Evolutionary conservation across 92 coral and sea anemone species (phyloP), one percentile per base, ranked within the genome.

Genomic region (Desmophyllum pertusum): DNA sequence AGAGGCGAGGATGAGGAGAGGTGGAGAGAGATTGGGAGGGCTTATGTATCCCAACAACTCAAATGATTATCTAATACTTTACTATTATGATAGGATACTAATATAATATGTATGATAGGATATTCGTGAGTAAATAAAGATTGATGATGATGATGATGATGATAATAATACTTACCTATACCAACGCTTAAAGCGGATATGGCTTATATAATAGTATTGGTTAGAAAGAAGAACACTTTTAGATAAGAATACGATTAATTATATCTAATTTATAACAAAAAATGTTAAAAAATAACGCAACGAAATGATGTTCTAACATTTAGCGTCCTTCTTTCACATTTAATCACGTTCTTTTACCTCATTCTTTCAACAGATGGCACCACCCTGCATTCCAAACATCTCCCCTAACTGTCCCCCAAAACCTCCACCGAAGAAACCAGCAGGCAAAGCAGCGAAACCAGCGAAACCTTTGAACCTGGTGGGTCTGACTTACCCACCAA

Each of bases 341-440:
- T 67, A 38, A 23, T 37, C 25, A 5, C 14, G 10, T 37, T 35
- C 23, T 18, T 23, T 67, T 19, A 0, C 53, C 63, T 69, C 10
- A 0, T 68, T 41, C 35, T 80, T 80, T 27, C 25, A 2, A 80
- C 84, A 80, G 84, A 80, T 80, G 84, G 65, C 76, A 6, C 76
- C 76, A 6, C 84, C 84, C 51, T 80, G 84, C 72, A 62, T 25
- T 69, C 69, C 77, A 80, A 36, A 67, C 27, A 48, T 51, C 29
- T 48, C 81, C 66, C 66, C 81, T 36, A 46, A 38, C 74, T 91
- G 94, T 45, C 53, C 77, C 45, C 94, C 85, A 63, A 63, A 73
- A 19, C 86, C 93, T 51, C 57, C 72, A 75, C 75, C 85, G 13
- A 90, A 90, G 77, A 90, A 86, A 43, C 87, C 87, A 57, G 74